Conservation (phyloP, 2,888 invertebrate species). For the Leptothorax acervorum region DNA sequence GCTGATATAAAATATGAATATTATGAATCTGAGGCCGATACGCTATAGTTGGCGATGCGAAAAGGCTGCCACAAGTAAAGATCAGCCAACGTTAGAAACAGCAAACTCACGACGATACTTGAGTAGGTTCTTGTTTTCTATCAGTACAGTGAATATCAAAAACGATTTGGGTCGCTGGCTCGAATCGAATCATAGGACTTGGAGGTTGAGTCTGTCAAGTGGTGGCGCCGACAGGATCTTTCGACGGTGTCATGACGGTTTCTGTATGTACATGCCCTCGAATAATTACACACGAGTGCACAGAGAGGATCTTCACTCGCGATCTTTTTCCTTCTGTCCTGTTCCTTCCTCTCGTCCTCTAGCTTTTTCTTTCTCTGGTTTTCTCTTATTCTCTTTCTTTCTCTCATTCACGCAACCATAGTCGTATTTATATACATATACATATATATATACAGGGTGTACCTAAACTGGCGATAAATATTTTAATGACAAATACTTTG, state of each 20-base stretch:
- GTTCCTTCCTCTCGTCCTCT: neutral
- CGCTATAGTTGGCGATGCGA: neutral
- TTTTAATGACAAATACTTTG: too few relatives aligned
- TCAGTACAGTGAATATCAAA: slow-evolving; percentile 68
- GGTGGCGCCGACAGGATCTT: slow-evolving; percentile 71
- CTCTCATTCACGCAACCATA: too few relatives aligned
- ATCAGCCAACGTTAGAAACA: slow-evolving; percentile 9
- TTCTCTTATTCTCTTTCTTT: neutral
- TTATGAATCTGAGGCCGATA: neutral
- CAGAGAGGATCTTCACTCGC: slow-evolving; percentile 52
- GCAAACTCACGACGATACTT: slow-evolving; percentile 33
- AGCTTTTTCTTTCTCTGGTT: neutral
- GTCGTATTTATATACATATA: too few relatives aligned
- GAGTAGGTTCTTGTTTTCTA: neutral
- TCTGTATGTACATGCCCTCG: slow-evolving; percentile 70
- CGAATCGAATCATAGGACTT: slow-evolving; percentile 77
- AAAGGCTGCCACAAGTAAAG: slow-evolving; percentile 1
- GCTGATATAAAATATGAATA: neutral
- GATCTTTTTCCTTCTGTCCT: neutral
- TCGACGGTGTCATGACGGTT: slow-evolving; percentile 65
- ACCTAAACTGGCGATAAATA: too few relatives aligned
- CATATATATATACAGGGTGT: too few relatives aligned
- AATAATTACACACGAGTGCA: slow-evolving; percentile 71
- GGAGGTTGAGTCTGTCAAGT: slow-evolving; percentile 68
- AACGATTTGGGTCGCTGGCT: slow-evolving; percentile 70